These are phyloP conservation scores for Hermatobates lingyangjiaoensis DNA, from an alignment of 1,140 invertebrate species.

Conservation along the genomic window DNA sequence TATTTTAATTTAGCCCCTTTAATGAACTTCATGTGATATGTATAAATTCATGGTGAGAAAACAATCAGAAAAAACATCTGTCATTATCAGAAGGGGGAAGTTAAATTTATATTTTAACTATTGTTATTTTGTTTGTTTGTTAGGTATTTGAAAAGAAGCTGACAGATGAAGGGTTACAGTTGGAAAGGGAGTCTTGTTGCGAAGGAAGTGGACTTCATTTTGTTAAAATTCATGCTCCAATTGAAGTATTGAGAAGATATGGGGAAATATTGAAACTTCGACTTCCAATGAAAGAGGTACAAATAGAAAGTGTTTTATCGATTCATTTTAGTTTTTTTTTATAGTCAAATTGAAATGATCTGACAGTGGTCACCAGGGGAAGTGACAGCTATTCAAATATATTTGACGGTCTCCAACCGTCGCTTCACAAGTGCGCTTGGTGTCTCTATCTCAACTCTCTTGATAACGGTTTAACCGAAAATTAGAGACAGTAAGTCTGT, in stretches of 20 bases:
- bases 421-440: too few relatives aligned
- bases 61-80: too few relatives aligned
- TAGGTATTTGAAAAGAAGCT: conserved; percentile 46
- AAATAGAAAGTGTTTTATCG: not conserved
- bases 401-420: too few relatives aligned
- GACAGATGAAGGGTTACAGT: conserved; percentile 40
- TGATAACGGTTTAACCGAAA: too few relatives aligned
- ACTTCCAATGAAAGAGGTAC: conserved; percentile 81
- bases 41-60: too few relatives aligned
- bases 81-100: too few relatives aligned
- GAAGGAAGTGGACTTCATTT: conserved; percentile 33
- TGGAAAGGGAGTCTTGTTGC: conserved; percentile 38
- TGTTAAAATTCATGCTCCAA: conserved; percentile 70
- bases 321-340: not conserved
- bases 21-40: too few relatives aligned
- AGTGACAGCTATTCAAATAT: not conserved
- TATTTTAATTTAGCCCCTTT: too few relatives aligned
- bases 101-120: too few relatives aligned
- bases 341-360: not conserved
- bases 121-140: not conserved
- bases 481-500: too few relatives aligned
- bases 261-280: conserved; percentile 83
- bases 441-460: too few relatives aligned
- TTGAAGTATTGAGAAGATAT: conserved; percentile 67
- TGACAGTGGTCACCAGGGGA: not conserved